Conservation (phyloP, 2,888 invertebrate species). For the Trissonchulus sp. region DNA sequence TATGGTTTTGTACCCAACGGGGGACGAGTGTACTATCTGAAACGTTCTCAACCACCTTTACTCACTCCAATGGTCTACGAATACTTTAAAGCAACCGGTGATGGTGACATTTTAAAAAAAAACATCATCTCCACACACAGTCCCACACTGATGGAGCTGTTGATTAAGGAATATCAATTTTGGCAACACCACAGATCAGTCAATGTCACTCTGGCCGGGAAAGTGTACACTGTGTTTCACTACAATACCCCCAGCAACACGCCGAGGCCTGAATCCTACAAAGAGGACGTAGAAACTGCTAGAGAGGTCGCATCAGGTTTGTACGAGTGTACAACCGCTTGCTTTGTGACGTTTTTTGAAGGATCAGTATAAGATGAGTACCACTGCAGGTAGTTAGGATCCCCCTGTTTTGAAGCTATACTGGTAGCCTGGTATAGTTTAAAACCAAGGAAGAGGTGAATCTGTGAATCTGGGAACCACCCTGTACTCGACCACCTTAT, state of each 20-base stretch:
- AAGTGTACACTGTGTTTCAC: neutral
- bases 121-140: constrained; percentile 2
- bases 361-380: no score
- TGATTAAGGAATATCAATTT: constrained; percentile 59
- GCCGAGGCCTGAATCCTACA: constrained; percentile 84
- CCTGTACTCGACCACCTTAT: no score
- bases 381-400: no score
- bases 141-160: constrained; percentile 31
- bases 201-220: constrained; percentile 5
- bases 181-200: constrained; percentile 38
- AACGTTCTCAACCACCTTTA: no score
- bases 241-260: constrained; percentile 64
- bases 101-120: constrained; percentile 51
- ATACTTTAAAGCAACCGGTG: constrained; percentile 66
- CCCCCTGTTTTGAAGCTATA: no score
- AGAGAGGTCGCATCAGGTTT: constrained; percentile 29
- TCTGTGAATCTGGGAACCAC: no score
- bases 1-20: constrained; percentile 68
- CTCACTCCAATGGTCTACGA: constrained; percentile 68
- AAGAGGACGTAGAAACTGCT: constrained; percentile 49
- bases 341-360: no score
- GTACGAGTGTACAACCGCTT: no score
- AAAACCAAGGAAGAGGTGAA: no score
- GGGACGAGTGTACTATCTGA: constrained; percentile 76
- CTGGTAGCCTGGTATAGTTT: no score